Evolutionary conservation across 2,797 vertebrate genomes (phyloP).

Genomic region (Garrulus glandarius): DNA sequence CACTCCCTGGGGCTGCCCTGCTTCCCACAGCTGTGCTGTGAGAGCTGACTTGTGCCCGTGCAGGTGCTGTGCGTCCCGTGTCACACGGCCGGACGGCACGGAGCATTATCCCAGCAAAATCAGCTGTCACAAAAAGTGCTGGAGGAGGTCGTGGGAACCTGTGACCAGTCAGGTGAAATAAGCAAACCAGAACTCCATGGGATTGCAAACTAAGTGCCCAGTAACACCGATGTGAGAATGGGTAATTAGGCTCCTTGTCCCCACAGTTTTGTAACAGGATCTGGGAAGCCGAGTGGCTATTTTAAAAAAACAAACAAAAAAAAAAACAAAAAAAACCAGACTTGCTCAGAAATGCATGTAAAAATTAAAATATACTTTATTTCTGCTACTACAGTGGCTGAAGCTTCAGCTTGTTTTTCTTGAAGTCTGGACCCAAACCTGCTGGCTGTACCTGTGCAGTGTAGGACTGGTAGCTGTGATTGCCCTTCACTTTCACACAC

Average conservation of each 20-base stretch:
- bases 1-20: neutral
- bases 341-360: slow-evolving; percentile 19
- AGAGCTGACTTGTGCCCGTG: neutral
- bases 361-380: neutral
- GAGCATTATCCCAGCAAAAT: neutral
- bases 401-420: slow-evolving; percentile 5
- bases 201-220: neutral
- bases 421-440: neutral
- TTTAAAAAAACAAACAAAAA: neutral
- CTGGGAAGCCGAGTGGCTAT: neutral
- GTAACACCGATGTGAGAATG: neutral
- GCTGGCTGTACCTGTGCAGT: neutral
- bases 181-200: neutral
- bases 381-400: slow-evolving; percentile 5
- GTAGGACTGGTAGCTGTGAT: neutral
- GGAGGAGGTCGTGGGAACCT: neutral
- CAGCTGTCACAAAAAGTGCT: neutral
- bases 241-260: neutral
- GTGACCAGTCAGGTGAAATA: neutral
- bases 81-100: fast-evolving
- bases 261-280: neutral
- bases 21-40: fast-evolving
- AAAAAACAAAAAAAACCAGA: neutral
- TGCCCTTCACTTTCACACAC: neutral
- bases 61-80: fast-evolving